A percentile compares a stretch with the other conserved stretches of the same genome.
These are phyloP conservation scores for Elephantulus edwardii DNA, from an alignment of 2,113 vertebrate genomes.

Conservation along the genomic window DNA sequence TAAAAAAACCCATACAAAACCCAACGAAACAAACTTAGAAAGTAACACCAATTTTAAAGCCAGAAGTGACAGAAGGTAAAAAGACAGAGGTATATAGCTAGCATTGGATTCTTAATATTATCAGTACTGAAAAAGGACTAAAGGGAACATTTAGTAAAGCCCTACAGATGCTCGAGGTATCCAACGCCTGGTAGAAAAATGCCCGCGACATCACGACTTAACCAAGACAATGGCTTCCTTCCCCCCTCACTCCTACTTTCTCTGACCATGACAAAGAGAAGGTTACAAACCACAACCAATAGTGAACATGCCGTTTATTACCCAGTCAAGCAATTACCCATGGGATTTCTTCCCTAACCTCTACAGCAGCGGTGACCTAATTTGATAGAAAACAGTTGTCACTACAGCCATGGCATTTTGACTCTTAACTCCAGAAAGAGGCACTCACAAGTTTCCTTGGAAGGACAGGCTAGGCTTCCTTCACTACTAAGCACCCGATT, in stretches of 20 bases:
- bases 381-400: background rate
- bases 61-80: background rate
- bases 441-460: background rate
- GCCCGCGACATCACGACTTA: conserved; percentile 79
- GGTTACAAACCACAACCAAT: background rate
- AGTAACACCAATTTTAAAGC: background rate
- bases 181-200: conserved; percentile 32
- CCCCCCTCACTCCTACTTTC: conserved; percentile 81
- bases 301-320: background rate
- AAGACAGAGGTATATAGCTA: background rate
- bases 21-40: too few species aligned
- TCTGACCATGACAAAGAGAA: conserved; percentile 79
- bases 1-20: too few species aligned
- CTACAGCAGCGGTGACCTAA: background rate
- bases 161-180: background rate
- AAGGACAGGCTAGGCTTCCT: conserved; percentile 10
- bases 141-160: background rate
- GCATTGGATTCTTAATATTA: background rate
- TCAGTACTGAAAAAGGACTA: conserved; percentile 26
- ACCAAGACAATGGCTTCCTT: conserved; percentile 76
- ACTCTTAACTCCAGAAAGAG: background rate
- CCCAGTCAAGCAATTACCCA: conserved; percentile 49
- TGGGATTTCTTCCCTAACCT: background rate
- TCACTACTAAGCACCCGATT: conserved; percentile 13
- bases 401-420: conserved; percentile 13